Evolutionary conservation across 2,113 vertebrate species (phyloP).

Genomic region (Arvicanthis niloticus): DNA sequence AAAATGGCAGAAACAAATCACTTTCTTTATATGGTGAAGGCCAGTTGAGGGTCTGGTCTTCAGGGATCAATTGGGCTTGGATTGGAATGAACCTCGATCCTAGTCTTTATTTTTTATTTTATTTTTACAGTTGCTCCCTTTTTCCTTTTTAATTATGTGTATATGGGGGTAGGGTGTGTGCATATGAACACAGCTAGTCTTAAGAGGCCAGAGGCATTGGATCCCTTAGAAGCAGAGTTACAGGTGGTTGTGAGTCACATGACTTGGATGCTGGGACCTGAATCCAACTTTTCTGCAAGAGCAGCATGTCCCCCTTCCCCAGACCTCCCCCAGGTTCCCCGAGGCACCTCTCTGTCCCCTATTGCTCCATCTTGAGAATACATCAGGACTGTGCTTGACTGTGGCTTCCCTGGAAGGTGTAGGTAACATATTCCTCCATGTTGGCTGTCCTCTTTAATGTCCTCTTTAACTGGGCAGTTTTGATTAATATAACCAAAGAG

Average conservation of each 20-base stretch:
- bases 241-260: neutral
- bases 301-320: neutral
- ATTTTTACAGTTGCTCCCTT: neutral
- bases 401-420: neutral
- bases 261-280: neutral
- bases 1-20: neutral
- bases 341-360: neutral
- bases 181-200: neutral
- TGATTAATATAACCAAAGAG: neutral
- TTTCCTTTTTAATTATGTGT: neutral
- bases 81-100: neutral
- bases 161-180: neutral
- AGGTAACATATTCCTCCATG: neutral
- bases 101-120: neutral
- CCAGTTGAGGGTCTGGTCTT: neutral
- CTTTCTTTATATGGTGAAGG: neutral
- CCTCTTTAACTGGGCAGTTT: neutral
- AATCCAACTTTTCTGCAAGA: neutral
- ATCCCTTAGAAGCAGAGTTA: neutral
- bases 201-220: neutral
- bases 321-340: neutral
- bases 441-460: neutral
- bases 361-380: neutral
- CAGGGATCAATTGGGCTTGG: neutral
- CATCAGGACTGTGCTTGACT: neutral